Percentiles rank a stretch among this genome's conserved stretches.
Evolutionary conservation across 1,140 invertebrate species (phyloP).

Genomic region (Tribolium castaneum): DNA sequence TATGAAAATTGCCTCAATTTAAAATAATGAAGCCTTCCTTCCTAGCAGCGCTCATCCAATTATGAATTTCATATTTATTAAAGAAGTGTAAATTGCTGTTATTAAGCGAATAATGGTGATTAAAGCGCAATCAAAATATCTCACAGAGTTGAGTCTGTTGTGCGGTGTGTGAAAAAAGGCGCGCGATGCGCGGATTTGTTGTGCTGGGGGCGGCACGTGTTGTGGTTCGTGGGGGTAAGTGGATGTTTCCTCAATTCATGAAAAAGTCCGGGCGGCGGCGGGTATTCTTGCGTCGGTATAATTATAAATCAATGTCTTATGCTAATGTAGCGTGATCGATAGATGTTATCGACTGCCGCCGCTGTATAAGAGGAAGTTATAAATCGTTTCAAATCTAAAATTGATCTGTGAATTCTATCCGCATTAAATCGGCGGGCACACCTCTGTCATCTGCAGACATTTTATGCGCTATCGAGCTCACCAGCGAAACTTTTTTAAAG

Average conservation of each 20-base stretch:
- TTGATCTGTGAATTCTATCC: conserved; percentile 62
- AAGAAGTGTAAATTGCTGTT: neutral
- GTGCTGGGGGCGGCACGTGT: neutral
- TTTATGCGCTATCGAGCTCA: conserved; percentile 54
- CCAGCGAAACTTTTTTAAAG: conserved; percentile 55
- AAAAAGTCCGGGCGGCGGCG: conserved; percentile 46
- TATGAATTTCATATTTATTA: conserved; percentile 11
- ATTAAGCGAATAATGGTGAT: conserved; percentile 1
- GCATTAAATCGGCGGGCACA: conserved; percentile 58
- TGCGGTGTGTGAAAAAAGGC: neutral
- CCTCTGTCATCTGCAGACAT: conserved; percentile 58
- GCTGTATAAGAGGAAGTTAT: conserved; percentile 62
- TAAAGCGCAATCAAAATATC: neutral
- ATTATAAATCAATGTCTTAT: conserved; percentile 64
- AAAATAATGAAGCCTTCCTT: conserved; percentile 13
- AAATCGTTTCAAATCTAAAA: conserved; percentile 64
- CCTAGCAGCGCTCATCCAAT: neutral
- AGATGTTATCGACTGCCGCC: conserved; percentile 57
- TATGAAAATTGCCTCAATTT: conserved; percentile 23
- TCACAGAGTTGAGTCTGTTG: no score
- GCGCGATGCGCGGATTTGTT: neutral
- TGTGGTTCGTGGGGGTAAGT: conserved; percentile 42
- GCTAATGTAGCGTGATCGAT: conserved; percentile 62
- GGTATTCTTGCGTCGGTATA: conserved; percentile 47
- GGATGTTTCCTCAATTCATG: conserved; percentile 55